Base-by-base conservation (phyloP, 2,888 invertebrate species). In the Lithosia quadra region DNA sequence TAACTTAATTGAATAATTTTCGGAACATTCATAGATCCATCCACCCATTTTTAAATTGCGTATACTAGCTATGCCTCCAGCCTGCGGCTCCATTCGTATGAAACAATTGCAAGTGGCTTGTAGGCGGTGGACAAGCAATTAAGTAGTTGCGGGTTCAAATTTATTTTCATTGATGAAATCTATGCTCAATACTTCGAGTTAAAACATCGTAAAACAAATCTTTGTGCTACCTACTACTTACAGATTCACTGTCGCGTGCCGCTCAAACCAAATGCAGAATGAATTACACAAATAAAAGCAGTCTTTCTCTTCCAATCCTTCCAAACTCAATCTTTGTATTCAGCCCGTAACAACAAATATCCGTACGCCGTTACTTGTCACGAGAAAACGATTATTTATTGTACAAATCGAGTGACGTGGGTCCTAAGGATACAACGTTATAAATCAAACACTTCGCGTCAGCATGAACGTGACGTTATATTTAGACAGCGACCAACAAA, bases 351-450 rank as follows among this genome's bases (percentile, higher is more conserved):
- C 78, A 83, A 79, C 86, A 86, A 88, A 88, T 86, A 88, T 86
- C 86, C 85, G 84, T 75, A 79, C 73, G 74, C 76, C 76, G 83
- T 75, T 81, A 81, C 83, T 86, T 87, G 89, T 87, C 86, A 80
- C 86, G 77, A 73, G 75, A 77, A 72, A 82, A 85, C 87, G 86
- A 91, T 91, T 89, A 91, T 90, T 90, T 90, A 90, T 88, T 82
- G 84, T 87, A 85, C 84, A 88, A 86, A 90, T 89, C 88, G 90
- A 90, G 88, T 90, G 90, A 90, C 88, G 85, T 74, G 89, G 90
- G 90, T 89, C 78, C 81, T 79, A 84, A 86, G 88, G 89, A 87
- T 87, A 86, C 85, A 79, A 76, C 80, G 72, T 80, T 82, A 88
- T 90, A 89, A 90, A 90, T 90, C 89, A 89, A 85, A 85, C 78